Evolutionary conservation across 2,113 vertebrate species (phyloP).

Genomic region (Nycticebus coucang): DNA sequence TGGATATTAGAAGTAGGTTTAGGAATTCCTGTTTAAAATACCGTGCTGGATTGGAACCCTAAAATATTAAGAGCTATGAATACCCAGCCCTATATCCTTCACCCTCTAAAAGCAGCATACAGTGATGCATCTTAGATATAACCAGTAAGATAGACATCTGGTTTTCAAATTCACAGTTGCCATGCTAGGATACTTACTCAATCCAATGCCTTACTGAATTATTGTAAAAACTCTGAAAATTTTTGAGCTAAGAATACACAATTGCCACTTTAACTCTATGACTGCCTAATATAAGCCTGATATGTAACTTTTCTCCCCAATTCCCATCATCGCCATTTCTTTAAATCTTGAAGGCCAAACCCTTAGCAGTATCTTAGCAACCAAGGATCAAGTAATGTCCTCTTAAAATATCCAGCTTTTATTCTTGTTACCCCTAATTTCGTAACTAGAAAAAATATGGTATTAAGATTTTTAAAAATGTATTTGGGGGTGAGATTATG

Average conservation of each 20-base stretch:
- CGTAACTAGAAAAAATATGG: background rate
- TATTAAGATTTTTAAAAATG: background rate
- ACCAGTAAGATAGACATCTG: background rate
- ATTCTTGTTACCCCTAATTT: background rate
- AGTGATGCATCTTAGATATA: background rate
- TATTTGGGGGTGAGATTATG: background rate
- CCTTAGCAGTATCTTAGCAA: background rate
- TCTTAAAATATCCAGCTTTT: background rate
- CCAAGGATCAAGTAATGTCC: background rate
- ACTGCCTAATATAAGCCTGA: background rate
- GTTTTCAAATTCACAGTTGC: conserved; percentile 42
- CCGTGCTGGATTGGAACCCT: background rate
- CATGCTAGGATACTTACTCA: conserved; percentile 19
- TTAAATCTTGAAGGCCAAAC: background rate
- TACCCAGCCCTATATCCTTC: background rate
- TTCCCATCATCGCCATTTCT: conserved; percentile 2
- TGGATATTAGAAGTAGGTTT: background rate
- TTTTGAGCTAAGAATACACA: background rate
- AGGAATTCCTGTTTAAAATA: conserved; percentile 24
- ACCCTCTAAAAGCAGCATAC: background rate
- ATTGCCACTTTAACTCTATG: background rate
- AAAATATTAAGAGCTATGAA: background rate
- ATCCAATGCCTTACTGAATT: background rate
- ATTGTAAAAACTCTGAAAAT: background rate
- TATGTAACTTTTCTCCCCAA: background rate